phyloP scores from a whole-genome alignment of 2,888 invertebrate genomes.

The Pachliopta kotzebuea region DNA sequence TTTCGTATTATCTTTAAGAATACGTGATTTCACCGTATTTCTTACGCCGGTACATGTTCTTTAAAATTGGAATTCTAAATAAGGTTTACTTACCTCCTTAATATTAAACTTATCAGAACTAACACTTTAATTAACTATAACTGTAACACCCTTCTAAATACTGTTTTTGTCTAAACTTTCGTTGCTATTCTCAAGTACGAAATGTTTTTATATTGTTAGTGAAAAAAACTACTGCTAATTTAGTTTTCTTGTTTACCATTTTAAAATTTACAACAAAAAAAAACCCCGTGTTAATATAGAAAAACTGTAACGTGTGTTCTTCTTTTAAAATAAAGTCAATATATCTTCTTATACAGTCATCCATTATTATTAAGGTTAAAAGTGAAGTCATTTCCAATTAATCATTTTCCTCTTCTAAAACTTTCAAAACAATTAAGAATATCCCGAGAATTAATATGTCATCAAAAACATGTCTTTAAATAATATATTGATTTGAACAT shows the following conservation, averaged over 20 bases:
- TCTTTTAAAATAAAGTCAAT: background rate
- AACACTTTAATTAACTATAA: too few relatives aligned
- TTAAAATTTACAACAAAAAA: background rate
- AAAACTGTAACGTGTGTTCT: too few relatives aligned
- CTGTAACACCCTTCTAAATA: too few relatives aligned
- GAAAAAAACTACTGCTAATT: background rate
- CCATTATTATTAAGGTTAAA: background rate
- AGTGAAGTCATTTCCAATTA: background rate
- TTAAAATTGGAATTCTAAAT: background rate
- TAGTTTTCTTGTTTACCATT: background rate
- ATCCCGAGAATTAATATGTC: too few relatives aligned
- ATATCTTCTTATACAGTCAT: background rate
- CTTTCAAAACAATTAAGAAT: too few relatives aligned
- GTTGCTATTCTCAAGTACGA: too few relatives aligned
- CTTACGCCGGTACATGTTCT: background rate
- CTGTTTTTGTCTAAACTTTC: too few relatives aligned
- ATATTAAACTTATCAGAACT: background rate
- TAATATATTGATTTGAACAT: background rate
- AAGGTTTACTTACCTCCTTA: background rate
- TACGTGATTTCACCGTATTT: background rate
- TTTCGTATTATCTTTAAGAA: background rate
- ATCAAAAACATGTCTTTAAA: background rate
- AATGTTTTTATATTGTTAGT: background rate
- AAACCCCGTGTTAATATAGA: too few relatives aligned
- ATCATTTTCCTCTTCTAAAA: background rate